phyloP scores from a whole-genome alignment of 2,113 vertebrate genomes.

The Caranx melampygus region DNA sequence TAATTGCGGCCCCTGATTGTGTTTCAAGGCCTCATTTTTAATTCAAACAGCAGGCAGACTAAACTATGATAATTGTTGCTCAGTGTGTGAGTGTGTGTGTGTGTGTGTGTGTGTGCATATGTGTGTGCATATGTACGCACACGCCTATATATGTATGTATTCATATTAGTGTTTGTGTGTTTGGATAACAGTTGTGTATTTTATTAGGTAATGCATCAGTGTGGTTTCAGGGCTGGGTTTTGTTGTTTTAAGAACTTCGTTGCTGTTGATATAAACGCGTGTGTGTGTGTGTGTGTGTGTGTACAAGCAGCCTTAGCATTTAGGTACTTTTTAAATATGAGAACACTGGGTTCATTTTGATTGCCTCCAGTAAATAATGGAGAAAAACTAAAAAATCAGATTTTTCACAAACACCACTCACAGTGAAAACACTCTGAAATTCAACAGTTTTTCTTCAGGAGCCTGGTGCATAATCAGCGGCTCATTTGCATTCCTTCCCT shows the following conservation, averaged over 20 bases:
- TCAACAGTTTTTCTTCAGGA: not conserved
- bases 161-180: not conserved
- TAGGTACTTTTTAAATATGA: not conserved
- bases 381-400: not conserved
- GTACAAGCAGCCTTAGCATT: not conserved
- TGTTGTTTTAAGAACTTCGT: conserved; percentile 9
- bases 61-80: conserved; percentile 64
- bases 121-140: not conserved
- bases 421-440: not conserved
- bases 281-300: conserved; percentile 9
- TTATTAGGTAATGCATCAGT: not conserved
- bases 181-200: not conserved
- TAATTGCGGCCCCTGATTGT: conserved; percentile 78
- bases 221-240: not conserved
- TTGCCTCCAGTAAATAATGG: not conserved
- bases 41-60: conserved; percentile 58
- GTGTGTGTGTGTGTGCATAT: too few relatives aligned
- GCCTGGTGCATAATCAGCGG: conserved; percentile 24
- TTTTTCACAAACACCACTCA: not conserved
- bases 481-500: conserved; percentile 23
- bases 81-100: not conserved
- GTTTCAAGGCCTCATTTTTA: conserved; percentile 68
- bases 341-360: not conserved
- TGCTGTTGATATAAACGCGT: too few relatives aligned
- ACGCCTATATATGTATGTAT: not conserved